A percentile compares a stretch with the other conserved stretches of the same genome.
These are phyloP conservation scores for Sparus aurata DNA, from an alignment of 2,797 vertebrate species.

Conservation along the genomic window DNA sequence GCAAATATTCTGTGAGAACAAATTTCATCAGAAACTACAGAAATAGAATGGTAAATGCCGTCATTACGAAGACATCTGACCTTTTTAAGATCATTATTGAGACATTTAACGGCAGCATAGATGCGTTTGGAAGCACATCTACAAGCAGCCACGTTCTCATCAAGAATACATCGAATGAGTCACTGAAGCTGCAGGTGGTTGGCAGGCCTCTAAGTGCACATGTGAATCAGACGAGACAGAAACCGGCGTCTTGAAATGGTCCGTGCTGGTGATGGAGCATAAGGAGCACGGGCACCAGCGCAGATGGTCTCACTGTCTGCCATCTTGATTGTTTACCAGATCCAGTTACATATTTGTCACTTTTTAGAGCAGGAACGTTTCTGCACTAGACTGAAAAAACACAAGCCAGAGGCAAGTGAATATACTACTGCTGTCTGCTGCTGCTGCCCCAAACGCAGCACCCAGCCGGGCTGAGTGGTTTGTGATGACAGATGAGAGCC, in stretches of 20 bases:
- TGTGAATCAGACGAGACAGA: slow-evolving; percentile 40
- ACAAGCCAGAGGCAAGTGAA: slow-evolving; percentile 19
- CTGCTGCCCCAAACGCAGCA: slow-evolving; percentile 28
- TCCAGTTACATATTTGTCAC: slow-evolving; percentile 36
- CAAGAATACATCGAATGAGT: slow-evolving; percentile 45
- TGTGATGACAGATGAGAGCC: slow-evolving; percentile 63
- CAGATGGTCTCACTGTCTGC: slow-evolving; percentile 44
- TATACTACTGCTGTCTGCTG: slow-evolving; percentile 19
- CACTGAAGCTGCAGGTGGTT: slow-evolving; percentile 60
- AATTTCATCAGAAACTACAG: too few relatives aligned
- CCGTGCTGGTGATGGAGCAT: slow-evolving; percentile 33
- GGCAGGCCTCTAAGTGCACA: slow-evolving; percentile 26
- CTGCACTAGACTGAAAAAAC: slow-evolving; percentile 27
- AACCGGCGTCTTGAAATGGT: slow-evolving; percentile 41
- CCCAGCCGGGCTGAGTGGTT: slow-evolving; percentile 52
- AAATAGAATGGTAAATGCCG: neutral
- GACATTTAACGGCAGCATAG: neutral
- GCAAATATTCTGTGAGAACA: neutral
- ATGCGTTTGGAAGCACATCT: slow-evolving; percentile 3
- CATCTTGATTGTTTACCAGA: slow-evolving; percentile 35
- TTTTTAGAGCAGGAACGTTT: slow-evolving; percentile 30
- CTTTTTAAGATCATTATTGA: neutral
- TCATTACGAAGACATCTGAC: neutral
- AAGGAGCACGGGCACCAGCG: slow-evolving; percentile 32
- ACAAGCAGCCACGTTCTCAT: slow-evolving; percentile 9